Base-by-base conservation (phyloP, 2,888 invertebrate genomes). In the Mesochorus sp. region DNA sequence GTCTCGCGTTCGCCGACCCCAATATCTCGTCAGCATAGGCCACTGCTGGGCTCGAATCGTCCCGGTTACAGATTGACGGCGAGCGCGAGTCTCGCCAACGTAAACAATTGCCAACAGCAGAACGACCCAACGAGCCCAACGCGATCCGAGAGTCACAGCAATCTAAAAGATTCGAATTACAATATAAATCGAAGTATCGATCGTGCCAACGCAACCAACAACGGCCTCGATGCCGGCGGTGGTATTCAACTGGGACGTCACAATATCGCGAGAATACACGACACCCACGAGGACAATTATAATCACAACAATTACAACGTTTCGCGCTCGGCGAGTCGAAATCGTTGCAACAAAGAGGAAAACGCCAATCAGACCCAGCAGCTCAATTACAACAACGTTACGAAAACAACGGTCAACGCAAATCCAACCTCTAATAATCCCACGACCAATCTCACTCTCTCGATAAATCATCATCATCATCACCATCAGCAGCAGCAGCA, bases 1-100 rank as follows among this genome's bases (percentile, higher is more conserved):
- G 88, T 91, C 6, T 91, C 91, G 0, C 86, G 90, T 26, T 91
- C 91, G 1, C 90, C 91, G 0, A 89, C 91, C 0, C 90, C 91
- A 1, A 86, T 88, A 12, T 82, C 84, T 0, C 85, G 90, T 37
- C 88, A 88, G 10, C 86, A 88, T 61, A 83, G 89, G 73, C 79
- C 84, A 3, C 10, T n/a, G n/a, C n/a, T 80, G 71, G 8, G 84
- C 70, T 64, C 84, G 82, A 71, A 82, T 81, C 2, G 87, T 79
- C 42, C 42, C 19, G 81, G 83, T 10, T 90, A 87, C 80, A 83
- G 89, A 70, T 74, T 91, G 3, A 91, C 90, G 0, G 86, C 91
- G 14, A 90, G 90, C 12, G 88, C 91, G 0, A 91, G 91, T 74
- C 64, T 91, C 42, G 91, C 91, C 3, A 91, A 91, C 66, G 91